phyloP scores from a whole-genome alignment of 2,797 vertebrate genomes.

The Spinus pinus region DNA sequence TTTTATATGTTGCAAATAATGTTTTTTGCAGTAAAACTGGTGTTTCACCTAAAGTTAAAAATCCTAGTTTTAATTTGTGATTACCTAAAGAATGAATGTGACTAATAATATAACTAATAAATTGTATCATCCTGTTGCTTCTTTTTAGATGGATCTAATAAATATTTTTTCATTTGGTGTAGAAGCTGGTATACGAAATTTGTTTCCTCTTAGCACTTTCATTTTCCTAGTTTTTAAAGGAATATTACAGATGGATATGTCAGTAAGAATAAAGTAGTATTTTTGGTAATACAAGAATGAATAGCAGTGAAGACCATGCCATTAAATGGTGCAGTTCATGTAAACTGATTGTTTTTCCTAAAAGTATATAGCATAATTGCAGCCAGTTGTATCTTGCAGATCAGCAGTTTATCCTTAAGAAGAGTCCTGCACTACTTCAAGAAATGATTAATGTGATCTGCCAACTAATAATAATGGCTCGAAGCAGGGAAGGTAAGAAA shows the following conservation, averaged over 20 bases:
- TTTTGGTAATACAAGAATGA: not conserved
- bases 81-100: not conserved
- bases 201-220: not conserved
- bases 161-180: not conserved
- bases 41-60: not conserved
- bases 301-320: not conserved
- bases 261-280: not conserved
- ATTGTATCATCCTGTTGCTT: not conserved
- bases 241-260: not conserved
- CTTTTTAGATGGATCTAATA: not conserved
- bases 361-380: not conserved
- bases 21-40: not conserved
- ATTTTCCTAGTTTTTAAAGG: not conserved
- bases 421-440: slow-evolving; percentile 94
- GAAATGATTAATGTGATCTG: slow-evolving; percentile 99
- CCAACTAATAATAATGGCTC: slow-evolving; percentile 97
- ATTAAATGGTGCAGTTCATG: not conserved
- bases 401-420: slow-evolving; percentile 95
- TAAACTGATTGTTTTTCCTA: not conserved
- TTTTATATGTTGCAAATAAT: not conserved
- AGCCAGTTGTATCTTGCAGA: slow-evolving; percentile 78
- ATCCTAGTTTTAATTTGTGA: not conserved
- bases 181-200: not conserved
- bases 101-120: not conserved
- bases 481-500: slow-evolving; percentile 92